Percentiles rank a stretch among this genome's conserved stretches.
Evolutionary conservation across 2,888 invertebrate species (phyloP).

Genomic region (Melikaiella ostensackeni): DNA sequence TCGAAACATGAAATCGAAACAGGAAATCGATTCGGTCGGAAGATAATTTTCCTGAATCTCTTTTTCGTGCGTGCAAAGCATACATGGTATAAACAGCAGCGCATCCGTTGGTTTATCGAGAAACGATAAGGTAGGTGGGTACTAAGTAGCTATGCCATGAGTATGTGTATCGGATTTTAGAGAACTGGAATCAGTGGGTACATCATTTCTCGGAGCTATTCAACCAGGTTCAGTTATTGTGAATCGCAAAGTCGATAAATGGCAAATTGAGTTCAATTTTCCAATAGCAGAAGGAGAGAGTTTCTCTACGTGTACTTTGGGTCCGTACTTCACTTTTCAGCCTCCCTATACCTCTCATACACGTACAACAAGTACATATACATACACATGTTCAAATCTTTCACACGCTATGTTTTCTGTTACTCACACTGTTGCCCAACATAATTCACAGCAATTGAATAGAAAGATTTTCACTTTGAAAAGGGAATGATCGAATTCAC

Average conservation of each 20-base stretch:
- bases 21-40: neutral
- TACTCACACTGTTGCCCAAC: neutral
- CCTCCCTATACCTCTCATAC: neutral
- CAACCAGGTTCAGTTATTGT: conserved; percentile 39
- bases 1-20: neutral
- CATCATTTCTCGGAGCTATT: conserved; percentile 33
- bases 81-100: neutral
- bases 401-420: conserved; percentile 4
- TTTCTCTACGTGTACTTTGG: conserved; percentile 1
- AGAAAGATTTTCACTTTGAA: neutral
- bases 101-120: conserved; percentile 29
- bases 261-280: conserved; percentile 46
- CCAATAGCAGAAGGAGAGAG: conserved; percentile 29
- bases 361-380: neutral
- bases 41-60: conserved; percentile 21
- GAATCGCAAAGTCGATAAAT: conserved; percentile 47
- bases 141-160: neutral
- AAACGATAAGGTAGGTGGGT: conserved; percentile 11
- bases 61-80: conserved; percentile 23
- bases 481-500: conserved; percentile 6
- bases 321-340: conserved; percentile 14
- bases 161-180: neutral
- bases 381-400: neutral
- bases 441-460: conserved; percentile 1
- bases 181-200: conserved; percentile 34